Evolutionary conservation across 2,888 invertebrate species (phyloP).

Genomic region (Ischnus inquisitorius): DNA sequence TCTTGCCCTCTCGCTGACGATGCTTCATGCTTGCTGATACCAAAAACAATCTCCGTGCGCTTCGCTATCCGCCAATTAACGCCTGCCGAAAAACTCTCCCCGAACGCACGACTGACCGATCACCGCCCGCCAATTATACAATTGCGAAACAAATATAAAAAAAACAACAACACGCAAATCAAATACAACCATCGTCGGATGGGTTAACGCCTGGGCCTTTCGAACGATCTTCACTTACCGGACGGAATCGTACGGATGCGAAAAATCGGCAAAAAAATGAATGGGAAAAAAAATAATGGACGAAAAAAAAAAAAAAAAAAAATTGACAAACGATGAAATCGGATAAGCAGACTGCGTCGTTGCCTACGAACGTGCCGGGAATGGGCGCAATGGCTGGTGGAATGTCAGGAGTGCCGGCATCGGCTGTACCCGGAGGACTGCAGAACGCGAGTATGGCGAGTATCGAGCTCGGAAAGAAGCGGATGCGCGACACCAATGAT

Average conservation of each 20-base stretch:
- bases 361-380: constrained; percentile 82
- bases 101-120: constrained; percentile 74
- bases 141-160: constrained; percentile 71
- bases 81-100: constrained; percentile 77
- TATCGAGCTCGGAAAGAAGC: constrained; percentile 98
- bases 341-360: constrained; percentile 82
- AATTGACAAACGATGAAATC: constrained; percentile 69
- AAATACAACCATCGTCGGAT: constrained; percentile 52
- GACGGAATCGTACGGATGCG: constrained; percentile 59
- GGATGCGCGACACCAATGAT: constrained; percentile 95
- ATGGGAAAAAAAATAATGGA: constrained; percentile 46
- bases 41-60: constrained; percentile 82
- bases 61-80: constrained; percentile 86
- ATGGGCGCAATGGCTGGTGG: constrained; percentile 83
- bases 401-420: constrained; percentile 84
- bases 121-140: constrained; percentile 75
- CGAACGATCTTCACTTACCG: constrained; percentile 63
- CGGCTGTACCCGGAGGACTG: constrained; percentile 88
- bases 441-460: constrained; percentile 90
- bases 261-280: constrained; percentile 57
- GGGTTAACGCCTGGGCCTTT: constrained; percentile 57
- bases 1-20: constrained; percentile 86
- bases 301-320: constrained; percentile 64
- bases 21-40: constrained; percentile 85
- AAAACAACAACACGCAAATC: constrained; percentile 67